Base-by-base conservation (phyloP, 2,888 invertebrate species). In the Epinotia nisella region DNA sequence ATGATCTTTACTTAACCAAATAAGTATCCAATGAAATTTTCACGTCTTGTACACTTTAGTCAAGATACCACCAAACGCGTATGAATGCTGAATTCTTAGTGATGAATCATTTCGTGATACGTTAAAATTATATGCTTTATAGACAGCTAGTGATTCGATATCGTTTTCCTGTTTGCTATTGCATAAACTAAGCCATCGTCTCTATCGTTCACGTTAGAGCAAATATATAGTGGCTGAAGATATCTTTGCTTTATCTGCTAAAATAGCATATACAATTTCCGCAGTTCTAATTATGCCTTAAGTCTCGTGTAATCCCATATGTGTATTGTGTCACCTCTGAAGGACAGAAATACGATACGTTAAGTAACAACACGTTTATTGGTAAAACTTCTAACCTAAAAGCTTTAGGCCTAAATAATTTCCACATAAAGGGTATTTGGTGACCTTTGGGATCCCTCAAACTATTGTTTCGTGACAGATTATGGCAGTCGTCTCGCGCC, bases 391-490 rank as follows among this genome's bases (percentile, higher is more conserved):
- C n/a, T 49, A n/a, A 35, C 41, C 56, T 66, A 66, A 29, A 60
- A 59, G 71, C 71, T 41, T 55, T 45, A 21, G 19, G 65, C 35
- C 55, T 49, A 60, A 65, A 56, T 59, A 53, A 53, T 74, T 64
- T 68, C 64, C 39, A 19, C 66, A 49, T 19, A 24, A 55, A 68
- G 49, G 49, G 61, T 53, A 65, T 68, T 55, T 56, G 55, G 60
- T 67, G 67, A 72, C 72, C 72, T 72, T 61, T 51, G 56, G 61
- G 55, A 53, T 67, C 66, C 53, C 45, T 65, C 51, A 24, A 60
- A 66, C 60, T 53, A 70, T 67, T 71, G 67, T 71, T 71, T 61
- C 21, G 29, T 67, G 71, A 71, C 67, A 71, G 67, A 71, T 67
- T 66, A 61, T 55, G 71, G 67, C 49, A 67, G 55, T 19, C 61